Conservation (phyloP, 2,113 vertebrate genomes). For the Chaetura pelagica region DNA sequence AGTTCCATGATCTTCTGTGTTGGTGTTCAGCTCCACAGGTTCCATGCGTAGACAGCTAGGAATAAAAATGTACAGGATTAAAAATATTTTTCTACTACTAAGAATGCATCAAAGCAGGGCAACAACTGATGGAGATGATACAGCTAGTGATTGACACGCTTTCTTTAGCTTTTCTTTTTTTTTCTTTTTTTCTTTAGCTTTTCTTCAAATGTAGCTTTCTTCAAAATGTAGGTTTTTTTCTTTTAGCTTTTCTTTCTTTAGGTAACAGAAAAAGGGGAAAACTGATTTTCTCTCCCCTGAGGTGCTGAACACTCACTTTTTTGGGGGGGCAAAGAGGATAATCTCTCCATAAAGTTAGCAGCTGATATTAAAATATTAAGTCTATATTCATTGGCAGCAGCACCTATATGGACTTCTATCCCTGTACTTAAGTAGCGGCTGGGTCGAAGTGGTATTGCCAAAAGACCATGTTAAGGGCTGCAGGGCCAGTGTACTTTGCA, state of each 20-base stretch:
- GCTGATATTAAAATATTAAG: neutral
- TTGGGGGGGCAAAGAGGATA: neutral
- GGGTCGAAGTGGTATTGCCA: neutral
- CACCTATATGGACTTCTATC: neutral
- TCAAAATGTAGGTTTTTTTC: too few relatives aligned
- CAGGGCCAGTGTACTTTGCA: neutral
- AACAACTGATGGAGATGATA: neutral
- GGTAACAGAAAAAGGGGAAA: too few relatives aligned
- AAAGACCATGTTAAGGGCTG: neutral
- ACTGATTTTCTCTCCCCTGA: neutral
- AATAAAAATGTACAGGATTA: neutral
- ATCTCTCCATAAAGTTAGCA: neutral
- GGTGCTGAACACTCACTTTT: neutral
- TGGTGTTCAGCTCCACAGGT: neutral
- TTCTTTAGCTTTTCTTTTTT: neutral
- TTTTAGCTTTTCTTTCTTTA: too few relatives aligned
- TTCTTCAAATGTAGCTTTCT: too few relatives aligned
- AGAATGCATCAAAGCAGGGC: neutral
- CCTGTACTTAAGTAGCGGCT: neutral
- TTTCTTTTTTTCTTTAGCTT: too few relatives aligned
- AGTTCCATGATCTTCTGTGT: rapidly evolving
- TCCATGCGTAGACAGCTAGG: neutral
- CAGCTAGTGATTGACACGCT: neutral
- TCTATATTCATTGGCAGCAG: neutral
- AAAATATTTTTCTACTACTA: neutral